phyloP scores from a whole-genome alignment of 2,888 invertebrate genomes.

The Muschampia plurimacula region DNA sequence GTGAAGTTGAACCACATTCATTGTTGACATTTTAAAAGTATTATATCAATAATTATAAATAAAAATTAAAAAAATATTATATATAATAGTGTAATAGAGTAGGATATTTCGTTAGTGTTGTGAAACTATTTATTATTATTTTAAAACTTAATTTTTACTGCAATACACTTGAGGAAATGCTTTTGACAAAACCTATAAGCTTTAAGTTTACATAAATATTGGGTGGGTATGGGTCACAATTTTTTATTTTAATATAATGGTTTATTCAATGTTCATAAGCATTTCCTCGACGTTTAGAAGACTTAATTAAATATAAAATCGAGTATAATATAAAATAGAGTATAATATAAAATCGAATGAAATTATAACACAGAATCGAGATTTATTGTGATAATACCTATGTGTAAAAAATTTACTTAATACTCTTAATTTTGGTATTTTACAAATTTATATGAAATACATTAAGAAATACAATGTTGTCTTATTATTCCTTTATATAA shows the following conservation, averaged over 20 bases:
- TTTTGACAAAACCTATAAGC: slow-evolving; percentile 28
- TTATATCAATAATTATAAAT: background rate
- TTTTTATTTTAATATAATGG: slow-evolving; percentile 1
- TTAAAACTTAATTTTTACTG: slow-evolving; percentile 18
- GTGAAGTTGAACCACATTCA: too few species aligned
- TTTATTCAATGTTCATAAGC: slow-evolving; percentile 60
- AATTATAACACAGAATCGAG: slow-evolving; percentile 8
- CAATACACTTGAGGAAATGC: slow-evolving; percentile 31
- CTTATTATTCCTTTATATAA: background rate
- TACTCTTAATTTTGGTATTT: slow-evolving; percentile 25
- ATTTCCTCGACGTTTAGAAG: slow-evolving; percentile 68
- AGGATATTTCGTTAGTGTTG: slow-evolving; percentile 9
- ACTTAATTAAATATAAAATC: slow-evolving; percentile 27
- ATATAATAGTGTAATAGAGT: background rate
- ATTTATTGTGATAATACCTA: slow-evolving; percentile 11
- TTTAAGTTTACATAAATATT: background rate
- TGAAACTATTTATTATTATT: slow-evolving; percentile 18
- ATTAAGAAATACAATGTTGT: background rate
- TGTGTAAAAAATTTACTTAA: background rate
- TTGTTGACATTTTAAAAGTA: background rate
- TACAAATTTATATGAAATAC: slow-evolving; percentile 22
- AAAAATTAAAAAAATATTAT: background rate
- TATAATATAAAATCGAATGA: background rate
- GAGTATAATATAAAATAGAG: too few species aligned
- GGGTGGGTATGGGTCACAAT: slow-evolving; percentile 12